phyloP scores from a whole-genome alignment of 2,888 invertebrate genomes.

The Poecilus cupreus region DNA sequence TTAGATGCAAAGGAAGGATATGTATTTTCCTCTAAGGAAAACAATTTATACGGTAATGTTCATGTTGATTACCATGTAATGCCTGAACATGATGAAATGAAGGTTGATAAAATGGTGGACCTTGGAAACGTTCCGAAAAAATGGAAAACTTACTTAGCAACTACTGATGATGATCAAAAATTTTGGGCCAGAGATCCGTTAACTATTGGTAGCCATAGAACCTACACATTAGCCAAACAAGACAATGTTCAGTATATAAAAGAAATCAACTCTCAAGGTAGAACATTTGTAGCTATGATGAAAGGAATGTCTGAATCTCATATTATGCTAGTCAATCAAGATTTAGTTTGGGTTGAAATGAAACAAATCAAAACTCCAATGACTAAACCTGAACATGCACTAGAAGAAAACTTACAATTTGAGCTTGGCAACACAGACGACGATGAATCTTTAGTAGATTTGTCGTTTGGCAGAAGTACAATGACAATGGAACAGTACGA shows the following conservation, averaged over 20 bases:
- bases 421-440: not conserved
- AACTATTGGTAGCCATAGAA: conserved; percentile 64
- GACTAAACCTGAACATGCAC: conserved; percentile 28
- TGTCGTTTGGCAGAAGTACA: conserved; percentile 68
- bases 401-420: conserved; percentile 5
- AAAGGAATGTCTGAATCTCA: conserved; percentile 68
- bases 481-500: conserved; percentile 65
- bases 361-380: conserved; percentile 62
- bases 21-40: conserved; percentile 68
- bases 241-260: conserved; percentile 64
- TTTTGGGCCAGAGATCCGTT: conserved; percentile 62
- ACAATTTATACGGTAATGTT: conserved; percentile 70
- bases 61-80: conserved; percentile 68
- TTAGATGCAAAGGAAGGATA: conserved; percentile 64
- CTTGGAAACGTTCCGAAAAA: not conserved
- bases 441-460: conserved; percentile 64
- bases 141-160: conserved; percentile 25
- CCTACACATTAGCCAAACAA: conserved; percentile 63
- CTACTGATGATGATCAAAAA: not conserved
- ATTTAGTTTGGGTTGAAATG: conserved; percentile 67
- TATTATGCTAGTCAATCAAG: conserved; percentile 71
- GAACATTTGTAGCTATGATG: conserved; percentile 65
- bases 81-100: conserved; percentile 64
- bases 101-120: conserved; percentile 68
- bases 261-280: conserved; percentile 64